Conservation (phyloP, 2,113 vertebrate genomes). For the Cinclus mexicanus region DNA sequence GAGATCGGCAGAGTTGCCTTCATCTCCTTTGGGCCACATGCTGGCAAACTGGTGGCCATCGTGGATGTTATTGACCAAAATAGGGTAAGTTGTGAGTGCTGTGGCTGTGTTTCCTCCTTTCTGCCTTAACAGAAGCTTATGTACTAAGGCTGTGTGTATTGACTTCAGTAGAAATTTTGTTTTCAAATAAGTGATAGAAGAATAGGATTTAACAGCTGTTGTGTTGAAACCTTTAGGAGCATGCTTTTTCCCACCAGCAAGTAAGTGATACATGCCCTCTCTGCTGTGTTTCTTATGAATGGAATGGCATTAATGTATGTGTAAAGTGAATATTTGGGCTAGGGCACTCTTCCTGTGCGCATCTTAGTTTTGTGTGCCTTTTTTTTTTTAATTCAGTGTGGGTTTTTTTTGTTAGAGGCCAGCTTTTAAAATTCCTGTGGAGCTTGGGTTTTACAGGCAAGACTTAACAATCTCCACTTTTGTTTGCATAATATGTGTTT, state of each 20-base stretch:
- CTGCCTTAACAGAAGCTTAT: background rate
- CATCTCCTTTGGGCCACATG: slow-evolving; percentile 89
- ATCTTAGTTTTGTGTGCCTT: background rate
- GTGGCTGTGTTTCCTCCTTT: fast-evolving
- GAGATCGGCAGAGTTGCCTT: slow-evolving; percentile 94
- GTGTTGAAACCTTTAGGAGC: background rate
- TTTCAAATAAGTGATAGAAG: background rate
- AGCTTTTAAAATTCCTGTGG: background rate
- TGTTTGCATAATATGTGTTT: fast-evolving
- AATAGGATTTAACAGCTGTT: background rate
- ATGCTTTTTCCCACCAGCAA: fast-evolving
- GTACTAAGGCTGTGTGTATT: fast-evolving
- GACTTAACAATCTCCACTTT: fast-evolving
- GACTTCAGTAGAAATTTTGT: fast-evolving
- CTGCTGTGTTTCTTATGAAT: background rate
- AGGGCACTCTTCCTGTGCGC: background rate
- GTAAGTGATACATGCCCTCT: fast-evolving
- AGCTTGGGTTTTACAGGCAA: background rate
- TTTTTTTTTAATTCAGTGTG: background rate
- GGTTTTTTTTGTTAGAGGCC: fast-evolving
- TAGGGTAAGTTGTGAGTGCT: slow-evolving; percentile 72
- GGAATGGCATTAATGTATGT: background rate
- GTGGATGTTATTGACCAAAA: slow-evolving; percentile 98
- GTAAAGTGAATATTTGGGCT: background rate
- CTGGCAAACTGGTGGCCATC: slow-evolving; percentile 92